These are phyloP conservation scores for Scrobipalpa costella DNA, from an alignment of 2,888 invertebrate genomes.

Conservation along the genomic window DNA sequence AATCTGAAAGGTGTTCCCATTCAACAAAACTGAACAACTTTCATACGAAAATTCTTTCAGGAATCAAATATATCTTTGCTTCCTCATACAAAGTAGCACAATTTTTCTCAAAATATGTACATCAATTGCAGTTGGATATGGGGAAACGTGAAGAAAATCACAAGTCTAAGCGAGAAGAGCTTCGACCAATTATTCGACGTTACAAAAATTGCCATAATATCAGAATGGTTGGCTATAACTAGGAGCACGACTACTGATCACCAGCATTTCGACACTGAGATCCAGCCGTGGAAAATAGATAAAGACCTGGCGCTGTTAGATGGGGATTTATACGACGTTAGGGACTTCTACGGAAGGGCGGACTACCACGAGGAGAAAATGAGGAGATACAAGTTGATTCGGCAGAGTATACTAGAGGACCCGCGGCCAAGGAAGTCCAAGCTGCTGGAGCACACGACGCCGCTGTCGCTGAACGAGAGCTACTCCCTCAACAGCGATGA, in stretches of 20 bases:
- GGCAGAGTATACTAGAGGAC: no score
- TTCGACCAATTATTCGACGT: constrained; percentile 48
- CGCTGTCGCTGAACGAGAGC: no score
- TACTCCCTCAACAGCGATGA: not conserved
- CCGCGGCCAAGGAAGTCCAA: no score
- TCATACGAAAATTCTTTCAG: no score
- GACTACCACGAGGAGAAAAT: constrained; percentile 5
- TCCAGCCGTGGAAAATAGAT: constrained; percentile 39
- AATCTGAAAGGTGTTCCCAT: no score
- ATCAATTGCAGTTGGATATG: not conserved
- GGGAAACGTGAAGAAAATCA: not conserved
- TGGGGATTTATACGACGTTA: constrained; percentile 14
- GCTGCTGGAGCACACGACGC: no score
- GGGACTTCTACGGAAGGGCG: not conserved
- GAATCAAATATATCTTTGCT: no score
- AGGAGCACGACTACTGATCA: not conserved
- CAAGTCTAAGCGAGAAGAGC: constrained; percentile 30
- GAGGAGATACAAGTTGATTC: not conserved
- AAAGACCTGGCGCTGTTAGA: constrained; percentile 2
- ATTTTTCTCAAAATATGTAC: not conserved
- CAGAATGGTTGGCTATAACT: constrained; percentile 44
- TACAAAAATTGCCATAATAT: constrained; percentile 47
- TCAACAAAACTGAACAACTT: no score
- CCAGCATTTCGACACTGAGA: constrained; percentile 21
- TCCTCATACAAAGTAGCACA: no score